Evolutionary conservation across 2,797 vertebrate species (phyloP).

Genomic region (Parotocinclus haroldoi): DNA sequence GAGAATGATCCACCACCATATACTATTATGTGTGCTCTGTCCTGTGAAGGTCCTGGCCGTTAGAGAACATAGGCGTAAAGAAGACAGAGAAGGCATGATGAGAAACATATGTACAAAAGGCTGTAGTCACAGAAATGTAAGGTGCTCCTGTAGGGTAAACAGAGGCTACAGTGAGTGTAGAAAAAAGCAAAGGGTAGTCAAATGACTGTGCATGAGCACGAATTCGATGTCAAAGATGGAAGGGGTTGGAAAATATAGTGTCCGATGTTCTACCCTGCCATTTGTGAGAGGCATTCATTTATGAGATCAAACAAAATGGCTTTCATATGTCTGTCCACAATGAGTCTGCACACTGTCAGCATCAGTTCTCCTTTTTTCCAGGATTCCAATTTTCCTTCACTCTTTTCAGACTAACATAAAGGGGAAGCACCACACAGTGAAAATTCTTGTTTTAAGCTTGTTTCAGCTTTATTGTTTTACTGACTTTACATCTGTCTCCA

Average conservation of each 20-base stretch:
- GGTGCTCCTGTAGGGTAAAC: too few species aligned
- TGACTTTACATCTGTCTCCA: slow-evolving; percentile 11
- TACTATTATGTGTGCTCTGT: too few species aligned
- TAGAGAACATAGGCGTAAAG: too few species aligned
- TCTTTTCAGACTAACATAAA: slow-evolving; percentile 30
- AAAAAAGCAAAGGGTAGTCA: too few species aligned
- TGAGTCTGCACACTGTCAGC: slow-evolving; percentile 61
- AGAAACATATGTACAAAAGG: too few species aligned
- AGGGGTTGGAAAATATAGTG: slow-evolving; percentile 57
- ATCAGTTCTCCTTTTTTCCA: slow-evolving; percentile 30
- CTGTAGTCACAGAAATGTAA: too few species aligned
- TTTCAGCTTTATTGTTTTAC: slow-evolving; percentile 21
- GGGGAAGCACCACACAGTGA: slow-evolving; percentile 14
- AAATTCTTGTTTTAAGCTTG: slow-evolving; percentile 18
- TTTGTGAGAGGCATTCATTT: slow-evolving; percentile 60
- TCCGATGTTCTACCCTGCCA: slow-evolving; percentile 57
- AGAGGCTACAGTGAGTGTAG: too few species aligned
- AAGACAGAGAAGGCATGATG: too few species aligned
- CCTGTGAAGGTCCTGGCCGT: too few species aligned
- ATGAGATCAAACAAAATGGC: slow-evolving; percentile 65
- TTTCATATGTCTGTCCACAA: slow-evolving; percentile 66
- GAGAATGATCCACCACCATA: too few species aligned
- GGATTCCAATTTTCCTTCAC: slow-evolving; percentile 39
- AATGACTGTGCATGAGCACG: too few species aligned
- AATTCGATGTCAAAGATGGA: slow-evolving; percentile 62